Evolutionary conservation across 2,888 invertebrate genomes (phyloP).

Genomic region (Agrotis segetum): DNA sequence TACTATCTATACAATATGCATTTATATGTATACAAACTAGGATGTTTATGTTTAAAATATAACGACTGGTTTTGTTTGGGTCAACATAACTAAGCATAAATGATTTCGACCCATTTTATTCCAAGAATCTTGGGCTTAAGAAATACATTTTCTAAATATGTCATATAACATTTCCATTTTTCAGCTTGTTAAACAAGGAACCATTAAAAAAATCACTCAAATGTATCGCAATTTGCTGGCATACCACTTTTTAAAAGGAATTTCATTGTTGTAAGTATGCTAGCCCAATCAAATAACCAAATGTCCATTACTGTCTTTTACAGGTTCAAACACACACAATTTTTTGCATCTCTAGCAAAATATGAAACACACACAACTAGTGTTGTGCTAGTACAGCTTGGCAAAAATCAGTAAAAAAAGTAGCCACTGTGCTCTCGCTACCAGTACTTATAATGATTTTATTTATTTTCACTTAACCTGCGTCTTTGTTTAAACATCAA

Average conservation of each 20-base stretch:
- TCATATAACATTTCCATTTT: background rate
- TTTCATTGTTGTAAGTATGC: background rate
- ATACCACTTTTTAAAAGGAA: background rate
- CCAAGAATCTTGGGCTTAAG: too few relatives aligned
- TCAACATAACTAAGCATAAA: constrained; percentile 10
- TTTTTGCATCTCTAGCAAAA: constrained; percentile 7
- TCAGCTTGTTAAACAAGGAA: too few relatives aligned
- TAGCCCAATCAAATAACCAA: constrained; percentile 18
- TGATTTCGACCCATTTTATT: constrained; percentile 4
- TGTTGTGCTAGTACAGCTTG: constrained; percentile 5
- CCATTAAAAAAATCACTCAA: too few relatives aligned
- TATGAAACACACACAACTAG: constrained; percentile 21
- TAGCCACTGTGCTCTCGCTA: too few relatives aligned
- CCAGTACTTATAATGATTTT: too few relatives aligned
- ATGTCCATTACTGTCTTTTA: constrained; percentile 42
- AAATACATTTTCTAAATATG: background rate
- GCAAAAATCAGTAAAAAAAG: too few relatives aligned
- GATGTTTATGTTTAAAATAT: constrained; percentile 25
- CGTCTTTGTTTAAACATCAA: too few relatives aligned
- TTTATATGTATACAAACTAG: constrained; percentile 5
- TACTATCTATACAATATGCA: constrained; percentile 24
- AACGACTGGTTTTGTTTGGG: constrained; percentile 17
- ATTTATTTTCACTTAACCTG: too few relatives aligned
- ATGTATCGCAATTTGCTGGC: background rate
- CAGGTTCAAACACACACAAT: constrained; percentile 32